Evolutionary conservation across 2,113 vertebrate species (phyloP).

Genomic region (Pao palembangensis): DNA sequence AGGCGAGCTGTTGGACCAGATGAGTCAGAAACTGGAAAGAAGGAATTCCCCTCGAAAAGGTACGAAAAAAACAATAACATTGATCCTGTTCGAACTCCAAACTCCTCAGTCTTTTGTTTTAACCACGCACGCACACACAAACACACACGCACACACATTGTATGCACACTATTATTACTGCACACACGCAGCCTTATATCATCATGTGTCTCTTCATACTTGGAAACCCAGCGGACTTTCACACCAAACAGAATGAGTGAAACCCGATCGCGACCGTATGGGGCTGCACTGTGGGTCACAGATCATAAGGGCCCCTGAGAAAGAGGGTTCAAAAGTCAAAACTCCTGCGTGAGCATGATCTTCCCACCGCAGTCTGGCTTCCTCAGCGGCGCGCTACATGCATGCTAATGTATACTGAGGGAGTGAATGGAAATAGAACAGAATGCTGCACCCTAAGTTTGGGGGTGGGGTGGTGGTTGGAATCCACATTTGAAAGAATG

Average conservation of each 20-base stretch:
- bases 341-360: slow-evolving; percentile 42
- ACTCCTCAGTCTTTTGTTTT: background rate
- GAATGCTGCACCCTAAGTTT: slow-evolving; percentile 16
- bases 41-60: slow-evolving; percentile 76
- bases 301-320: slow-evolving; percentile 44
- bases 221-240: slow-evolving; percentile 21
- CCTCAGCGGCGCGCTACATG: slow-evolving; percentile 35
- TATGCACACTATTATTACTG: slow-evolving; percentile 25
- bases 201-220: slow-evolving; percentile 16
- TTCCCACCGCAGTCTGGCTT: slow-evolving; percentile 47
- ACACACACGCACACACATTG: slow-evolving; percentile 5
- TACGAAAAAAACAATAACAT: slow-evolving; percentile 42
- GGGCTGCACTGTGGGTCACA: slow-evolving; percentile 35
- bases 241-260: slow-evolving; percentile 37
- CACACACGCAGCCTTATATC: slow-evolving; percentile 21
- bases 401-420: slow-evolving; percentile 32
- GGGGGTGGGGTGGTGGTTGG: slow-evolving; percentile 3
- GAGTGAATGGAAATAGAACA: slow-evolving; percentile 63
- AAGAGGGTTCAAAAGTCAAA: slow-evolving; percentile 44
- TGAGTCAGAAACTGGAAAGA: slow-evolving; percentile 71
- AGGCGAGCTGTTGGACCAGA: slow-evolving; percentile 58
- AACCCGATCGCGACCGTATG: slow-evolving; percentile 40
- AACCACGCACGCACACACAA: background rate
- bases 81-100: background rate
- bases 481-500: slow-evolving; percentile 23